Percentiles rank a stretch among this genome's conserved stretches.
Evolutionary conservation across 1,140 invertebrate genomes (phyloP).

Genomic region (Ceratitis capitata): DNA sequence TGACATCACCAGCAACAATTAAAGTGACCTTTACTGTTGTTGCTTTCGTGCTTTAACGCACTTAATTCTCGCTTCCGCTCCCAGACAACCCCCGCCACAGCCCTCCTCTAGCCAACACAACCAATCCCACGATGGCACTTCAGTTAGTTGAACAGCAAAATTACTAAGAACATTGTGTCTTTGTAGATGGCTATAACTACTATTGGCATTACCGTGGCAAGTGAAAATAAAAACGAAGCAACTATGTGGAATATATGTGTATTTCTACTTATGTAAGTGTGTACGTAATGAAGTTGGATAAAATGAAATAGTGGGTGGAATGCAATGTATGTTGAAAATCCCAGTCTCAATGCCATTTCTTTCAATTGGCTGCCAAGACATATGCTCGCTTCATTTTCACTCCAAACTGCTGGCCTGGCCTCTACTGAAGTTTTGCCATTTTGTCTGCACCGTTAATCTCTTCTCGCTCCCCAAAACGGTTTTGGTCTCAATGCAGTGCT

Average conservation of each 20-base stretch:
- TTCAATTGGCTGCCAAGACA: not conserved
- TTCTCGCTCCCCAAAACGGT: not conserved
- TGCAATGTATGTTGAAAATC: not conserved
- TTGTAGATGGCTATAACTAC: not conserved
- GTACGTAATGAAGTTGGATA: not conserved
- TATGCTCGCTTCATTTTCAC: not conserved
- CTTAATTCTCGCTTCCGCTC: constrained; percentile 9
- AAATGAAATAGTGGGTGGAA: not conserved
- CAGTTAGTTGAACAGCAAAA: not conserved
- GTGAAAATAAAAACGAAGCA: not conserved
- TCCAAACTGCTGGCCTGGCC: not conserved
- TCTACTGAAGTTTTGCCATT: not conserved
- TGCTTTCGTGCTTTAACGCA: not conserved
- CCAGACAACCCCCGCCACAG: not conserved
- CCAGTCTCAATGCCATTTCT: constrained; percentile 14
- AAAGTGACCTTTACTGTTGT: not conserved
- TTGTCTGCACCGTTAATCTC: not conserved
- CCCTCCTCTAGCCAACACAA: not conserved
- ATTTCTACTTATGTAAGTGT: not conserved
- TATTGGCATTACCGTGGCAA: not conserved
- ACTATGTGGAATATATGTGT: no score
- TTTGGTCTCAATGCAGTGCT: not conserved
- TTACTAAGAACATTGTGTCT: not conserved
- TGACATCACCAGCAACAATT: not conserved
- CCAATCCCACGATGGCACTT: not conserved